Base-by-base conservation (phyloP, 2,797 vertebrate species). In the Eremophila alpestris region DNA sequence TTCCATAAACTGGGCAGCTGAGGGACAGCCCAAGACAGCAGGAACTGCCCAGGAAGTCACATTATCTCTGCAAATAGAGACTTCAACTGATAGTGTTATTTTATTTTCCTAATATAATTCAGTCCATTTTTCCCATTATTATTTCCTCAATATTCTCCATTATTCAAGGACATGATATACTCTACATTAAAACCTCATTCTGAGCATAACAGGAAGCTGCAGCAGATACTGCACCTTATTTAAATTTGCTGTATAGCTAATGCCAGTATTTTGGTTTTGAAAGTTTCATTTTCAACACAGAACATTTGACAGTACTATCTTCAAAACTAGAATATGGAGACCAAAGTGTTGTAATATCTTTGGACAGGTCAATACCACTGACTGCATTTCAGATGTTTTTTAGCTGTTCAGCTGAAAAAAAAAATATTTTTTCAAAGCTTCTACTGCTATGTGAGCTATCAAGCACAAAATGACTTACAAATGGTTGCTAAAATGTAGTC, bases 31-130 rank as follows among this genome's bases (percentile, higher is more conserved):
- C 41, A 60, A n/a, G 38, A 77, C 58, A 89, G 38, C 24, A 89
- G 84, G 56, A 93, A 49, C 68, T 94, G 46, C 46, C 40, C 51
- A 74, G 71, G 71, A 91, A 43, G 82, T 86, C 75, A 78, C n/a
- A 46, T 78, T 83, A 68, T 41, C 58, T 89, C 82, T 88, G 54
- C 40, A 87, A 80, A 87, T 9, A 89, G 21, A 74, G 68, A 81
- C 62, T 75, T 89, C 38, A 74, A 24, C 49, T 86, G 69, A 81
- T 55, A 88, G 40, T 24, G n/a, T 71, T 83, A 83, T 75, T 93
- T 87, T 90, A 77, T 93, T 90, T 90, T 82, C 41, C 41, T 87
- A 84, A 90, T 79, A 68, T 30, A 89, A 94, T 91, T 83, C 41
- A 55, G 52, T 38, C 34, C 26, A 67, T 77, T 95, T 93, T 91